Evolutionary conservation across 2,888 invertebrate genomes (phyloP), one percentile per base, ranked within the genome.

Genomic region (Scaptomyza caliginosa): DNA sequence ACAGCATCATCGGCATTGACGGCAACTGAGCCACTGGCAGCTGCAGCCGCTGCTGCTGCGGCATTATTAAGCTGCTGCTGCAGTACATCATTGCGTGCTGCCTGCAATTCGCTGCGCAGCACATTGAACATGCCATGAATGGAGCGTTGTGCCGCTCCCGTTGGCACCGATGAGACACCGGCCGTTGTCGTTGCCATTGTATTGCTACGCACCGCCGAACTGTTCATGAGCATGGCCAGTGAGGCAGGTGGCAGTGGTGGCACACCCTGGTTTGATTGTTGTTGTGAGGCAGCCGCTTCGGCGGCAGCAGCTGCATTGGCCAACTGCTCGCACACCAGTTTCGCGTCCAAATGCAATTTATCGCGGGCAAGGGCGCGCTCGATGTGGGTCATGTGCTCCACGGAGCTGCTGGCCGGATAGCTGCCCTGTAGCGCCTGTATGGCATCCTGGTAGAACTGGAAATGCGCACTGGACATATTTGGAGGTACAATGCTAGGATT

Each of bases 381-480:
- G 5, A 89, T 77, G 32, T 87, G 80, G 3, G 88, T 79, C 42
- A 89, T 77, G 23, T 86, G 78, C 54, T 90, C 90, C 43, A 86
- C 77, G n/a, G 77, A 64, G 11, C 60, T 66, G 40, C 87, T 69
- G 6, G 80, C 39, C 4, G 87, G 76, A 28, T 80, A 74, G 13
- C 69, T 69, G 24, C 76, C 71, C 43, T 89, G 87, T 11, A 90
- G 57, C 4, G 90, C 86, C 54, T 89, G 87, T 24, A 90, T 77
- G 21, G 90, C 90, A 50, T 89, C 90, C 78, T 89, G 89, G 54
- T 89, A 89, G 71, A 89, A 89, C 57, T 90, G 90, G 7, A 89
- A 80, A 60, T 89, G 86, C n/a, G 87, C 81, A 48, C 69, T 79
- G 55, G 85, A 88, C 89, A 90, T 89, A 38, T 89, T 90, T 2